phyloP scores from a whole-genome alignment of 2,113 vertebrate genomes.

The Oryzias celebensis region DNA sequence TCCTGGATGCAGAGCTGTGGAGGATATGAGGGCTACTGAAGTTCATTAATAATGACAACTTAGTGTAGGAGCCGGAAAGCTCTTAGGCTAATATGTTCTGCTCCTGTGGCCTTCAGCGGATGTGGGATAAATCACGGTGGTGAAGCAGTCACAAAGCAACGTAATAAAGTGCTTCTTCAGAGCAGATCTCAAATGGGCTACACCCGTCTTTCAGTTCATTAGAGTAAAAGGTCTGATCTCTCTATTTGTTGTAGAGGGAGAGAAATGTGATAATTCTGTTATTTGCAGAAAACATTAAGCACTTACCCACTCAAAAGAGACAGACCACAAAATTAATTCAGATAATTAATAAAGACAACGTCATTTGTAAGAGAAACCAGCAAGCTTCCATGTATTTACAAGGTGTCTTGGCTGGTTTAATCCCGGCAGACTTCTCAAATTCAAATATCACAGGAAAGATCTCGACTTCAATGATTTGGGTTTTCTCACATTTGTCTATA shows the following conservation, averaged over 20 bases:
- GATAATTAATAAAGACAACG: constrained; percentile 3
- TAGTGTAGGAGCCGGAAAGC: constrained; percentile 62
- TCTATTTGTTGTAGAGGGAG: constrained; percentile 52
- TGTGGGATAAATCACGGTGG: constrained; percentile 65
- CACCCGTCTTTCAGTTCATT: constrained; percentile 55
- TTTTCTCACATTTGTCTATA: not conserved
- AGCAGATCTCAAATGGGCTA: constrained; percentile 21
- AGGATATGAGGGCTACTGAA: constrained; percentile 35
- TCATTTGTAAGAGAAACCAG: constrained; percentile 17
- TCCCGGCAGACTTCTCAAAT: constrained; percentile 14
- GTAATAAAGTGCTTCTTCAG: constrained; percentile 45
- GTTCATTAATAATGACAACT: constrained; percentile 60
- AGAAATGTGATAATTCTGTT: constrained; percentile 40
- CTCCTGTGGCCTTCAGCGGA: constrained; percentile 43
- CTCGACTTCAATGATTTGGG: not conserved
- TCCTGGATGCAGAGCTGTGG: constrained; percentile 22
- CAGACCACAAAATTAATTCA: constrained; percentile 1
- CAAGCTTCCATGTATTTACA: constrained; percentile 24
- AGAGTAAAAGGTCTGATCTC: constrained; percentile 62
- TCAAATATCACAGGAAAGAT: not conserved
- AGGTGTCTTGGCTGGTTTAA: constrained; percentile 20
- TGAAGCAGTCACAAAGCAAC: constrained; percentile 10
- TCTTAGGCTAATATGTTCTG: constrained; percentile 62
- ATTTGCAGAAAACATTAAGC: constrained; percentile 19
- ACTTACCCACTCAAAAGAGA: not conserved